Evolutionary conservation across 2,888 invertebrate species (phyloP).

Genomic region (Cryptophagus acutangulus): DNA sequence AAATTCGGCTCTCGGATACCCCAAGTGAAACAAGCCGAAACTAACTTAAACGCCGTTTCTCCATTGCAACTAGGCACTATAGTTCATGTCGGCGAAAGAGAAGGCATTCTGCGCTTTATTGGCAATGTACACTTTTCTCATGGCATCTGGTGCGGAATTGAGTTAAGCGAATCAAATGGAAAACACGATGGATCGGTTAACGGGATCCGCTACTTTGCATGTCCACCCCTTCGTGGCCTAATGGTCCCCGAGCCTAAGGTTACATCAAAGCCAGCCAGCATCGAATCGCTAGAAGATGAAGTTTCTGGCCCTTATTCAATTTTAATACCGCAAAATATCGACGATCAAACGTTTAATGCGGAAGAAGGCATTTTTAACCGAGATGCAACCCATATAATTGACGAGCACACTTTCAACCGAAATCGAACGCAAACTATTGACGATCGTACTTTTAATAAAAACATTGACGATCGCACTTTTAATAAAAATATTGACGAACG

Average conservation of each 20-base stretch:
- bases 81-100: constrained; percentile 41
- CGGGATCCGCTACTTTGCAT: constrained; percentile 60
- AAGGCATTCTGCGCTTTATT: constrained; percentile 55
- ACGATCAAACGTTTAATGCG: no score
- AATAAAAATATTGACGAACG: no score
- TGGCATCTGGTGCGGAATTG: constrained; percentile 62
- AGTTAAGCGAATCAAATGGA: constrained; percentile 53
- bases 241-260: constrained; percentile 60
- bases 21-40: constrained; percentile 19
- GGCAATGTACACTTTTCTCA: constrained; percentile 54
- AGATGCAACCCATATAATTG: no score
- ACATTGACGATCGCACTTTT: no score
- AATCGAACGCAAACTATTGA: no score
- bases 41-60: constrained; percentile 11
- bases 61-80: constrained; percentile 32
- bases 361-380: no score
- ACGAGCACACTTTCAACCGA: no score
- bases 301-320: constrained; percentile 60
- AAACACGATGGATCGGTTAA: constrained; percentile 60
- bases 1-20: constrained; percentile 40
- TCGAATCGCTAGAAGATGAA: constrained; percentile 29
- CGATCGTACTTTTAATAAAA: no score
- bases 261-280: constrained; percentile 10
- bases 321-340: no score
- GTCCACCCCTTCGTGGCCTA: constrained; percentile 56